phyloP scores from a whole-genome alignment of 1,140 invertebrate species.

The Danaus plexippus region DNA sequence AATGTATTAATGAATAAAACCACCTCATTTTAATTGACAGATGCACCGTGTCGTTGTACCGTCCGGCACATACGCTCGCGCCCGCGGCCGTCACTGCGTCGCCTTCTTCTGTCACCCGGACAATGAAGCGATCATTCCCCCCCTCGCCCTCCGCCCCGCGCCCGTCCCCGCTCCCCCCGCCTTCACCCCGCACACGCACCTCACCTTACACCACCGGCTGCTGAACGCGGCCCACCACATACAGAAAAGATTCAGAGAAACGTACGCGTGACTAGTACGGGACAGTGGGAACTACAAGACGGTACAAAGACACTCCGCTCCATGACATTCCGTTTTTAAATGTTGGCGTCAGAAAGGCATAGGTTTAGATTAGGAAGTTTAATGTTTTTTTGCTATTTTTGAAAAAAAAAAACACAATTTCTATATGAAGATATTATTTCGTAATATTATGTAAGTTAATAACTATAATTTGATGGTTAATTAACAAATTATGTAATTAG shows the following conservation, averaged over 20 bases:
- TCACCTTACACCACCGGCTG: conserved; percentile 70
- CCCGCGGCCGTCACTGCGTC: conserved; percentile 78
- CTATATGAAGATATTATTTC: no score
- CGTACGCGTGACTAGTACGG: conserved; percentile 74
- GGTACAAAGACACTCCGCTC: conserved; percentile 30
- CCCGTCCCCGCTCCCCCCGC: conserved; percentile 41
- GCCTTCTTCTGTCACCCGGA: conserved; percentile 86
- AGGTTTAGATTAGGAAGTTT: no score
- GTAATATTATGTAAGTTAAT: no score
- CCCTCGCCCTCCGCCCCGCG: conserved; percentile 60
- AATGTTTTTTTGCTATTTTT: no score
- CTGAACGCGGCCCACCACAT: conserved; percentile 79
- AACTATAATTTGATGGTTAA: no score
- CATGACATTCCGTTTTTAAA: conserved; percentile 15
- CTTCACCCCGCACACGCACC: conserved; percentile 43
- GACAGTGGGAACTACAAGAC: conserved; percentile 23
- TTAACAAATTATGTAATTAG: no score
- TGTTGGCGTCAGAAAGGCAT: no score
- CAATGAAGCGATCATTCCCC: conserved; percentile 73
- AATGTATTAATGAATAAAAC: no score
- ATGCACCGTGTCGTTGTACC: conserved; percentile 82
- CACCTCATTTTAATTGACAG: conserved; percentile 37
- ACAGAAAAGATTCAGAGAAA: conserved; percentile 79
- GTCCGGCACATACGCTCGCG: conserved; percentile 72
- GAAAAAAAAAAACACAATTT: no score